These are phyloP conservation scores for Drosophila gaucha DNA, from an alignment of 2,888 invertebrate species.

Conservation along the genomic window DNA sequence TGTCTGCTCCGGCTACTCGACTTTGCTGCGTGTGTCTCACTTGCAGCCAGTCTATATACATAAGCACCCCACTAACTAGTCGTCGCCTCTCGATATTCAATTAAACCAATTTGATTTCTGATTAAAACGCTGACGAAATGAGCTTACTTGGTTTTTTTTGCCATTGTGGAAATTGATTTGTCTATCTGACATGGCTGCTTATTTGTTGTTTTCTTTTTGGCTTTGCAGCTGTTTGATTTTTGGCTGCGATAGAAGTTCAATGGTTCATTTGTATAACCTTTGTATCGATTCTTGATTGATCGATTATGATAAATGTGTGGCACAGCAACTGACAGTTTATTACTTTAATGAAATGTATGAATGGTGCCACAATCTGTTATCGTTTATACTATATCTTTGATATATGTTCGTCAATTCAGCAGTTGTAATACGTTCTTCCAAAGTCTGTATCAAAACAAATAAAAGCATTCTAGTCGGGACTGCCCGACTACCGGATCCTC, in stretches of 20 bases:
- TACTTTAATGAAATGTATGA: not conserved
- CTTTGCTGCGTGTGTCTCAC: conserved; percentile 17
- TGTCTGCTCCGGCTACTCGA: conserved; percentile 2
- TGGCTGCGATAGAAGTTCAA: conserved; percentile 3
- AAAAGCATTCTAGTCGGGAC: no score
- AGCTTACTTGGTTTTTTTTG: conserved; percentile 3
- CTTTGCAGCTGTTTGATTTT: conserved; percentile 44
- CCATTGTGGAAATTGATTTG: conserved; percentile 42
- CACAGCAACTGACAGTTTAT: conserved; percentile 14
- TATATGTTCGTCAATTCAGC: not conserved
- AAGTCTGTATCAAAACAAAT: no score
- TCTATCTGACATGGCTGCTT: conserved; percentile 19
- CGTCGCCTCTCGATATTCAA: conserved; percentile 39
- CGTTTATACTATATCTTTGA: not conserved
- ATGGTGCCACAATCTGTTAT: not conserved
- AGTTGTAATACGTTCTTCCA: no score
- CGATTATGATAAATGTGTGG: conserved; percentile 36
- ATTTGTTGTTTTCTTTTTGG: conserved; percentile 1
- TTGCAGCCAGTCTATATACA: not conserved
- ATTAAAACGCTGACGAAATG: conserved; percentile 38
- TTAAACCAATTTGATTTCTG: conserved; percentile 43
- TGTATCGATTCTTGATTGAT: conserved; percentile 44
- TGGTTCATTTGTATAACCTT: conserved; percentile 34
- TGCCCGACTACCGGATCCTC: no score
- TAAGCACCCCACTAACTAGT: conserved; percentile 3